Evolutionary conservation across 2,888 invertebrate genomes (phyloP), one percentile per base, ranked within the genome.

Genomic region (Cremastinae sp.): DNA sequence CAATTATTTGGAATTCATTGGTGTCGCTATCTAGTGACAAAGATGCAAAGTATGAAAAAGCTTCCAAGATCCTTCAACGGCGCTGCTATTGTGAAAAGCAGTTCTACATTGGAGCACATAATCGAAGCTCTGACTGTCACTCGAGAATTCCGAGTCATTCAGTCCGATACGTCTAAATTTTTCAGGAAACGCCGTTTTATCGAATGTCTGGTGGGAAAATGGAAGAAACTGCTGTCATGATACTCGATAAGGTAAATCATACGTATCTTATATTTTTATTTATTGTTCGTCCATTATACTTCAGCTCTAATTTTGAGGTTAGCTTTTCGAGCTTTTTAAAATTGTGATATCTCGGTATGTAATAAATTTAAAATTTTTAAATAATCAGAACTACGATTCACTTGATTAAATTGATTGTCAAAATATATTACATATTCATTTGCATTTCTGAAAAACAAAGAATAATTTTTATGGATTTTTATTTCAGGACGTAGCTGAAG

Each of bases 221-320:
- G 96, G 96, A 96, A 91, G 96, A 95, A 91, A 94, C 96, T 84
- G 95, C 96, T 77, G 93, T 96, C 80, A 92, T 94, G 88, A 89
- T 95, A 71, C 93, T 94, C 5, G 96, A 96, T 89, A 96, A 96
- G 92, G 96, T 96, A 91, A 90, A 86, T 80, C 78, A 51, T 66
- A 18, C 16, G 36, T 12, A 2, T 12, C n/a, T 12, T 10, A 8
- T 28, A 47, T 54, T 43, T 56, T 28, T 41, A 28, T n/a, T n/a
- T n/a, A n/a, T 9, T 9, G 14, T 41, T 43, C 9, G 2, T 0
- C 43, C 2, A 58, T 22, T 7, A 7, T 14, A 10, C 0, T 34
- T 53, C 18, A 14, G 34, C 7, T n/a, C n/a, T n/a, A 16, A 8
- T 59, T 70, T 41, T 2, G 18, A 70, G 70, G 70, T 70, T 70